A percentile compares a stretch with the other conserved stretches of the same genome.
phyloP scores from a whole-genome alignment of 2,888 invertebrate species.

The Synanthedon tipuliformis region DNA sequence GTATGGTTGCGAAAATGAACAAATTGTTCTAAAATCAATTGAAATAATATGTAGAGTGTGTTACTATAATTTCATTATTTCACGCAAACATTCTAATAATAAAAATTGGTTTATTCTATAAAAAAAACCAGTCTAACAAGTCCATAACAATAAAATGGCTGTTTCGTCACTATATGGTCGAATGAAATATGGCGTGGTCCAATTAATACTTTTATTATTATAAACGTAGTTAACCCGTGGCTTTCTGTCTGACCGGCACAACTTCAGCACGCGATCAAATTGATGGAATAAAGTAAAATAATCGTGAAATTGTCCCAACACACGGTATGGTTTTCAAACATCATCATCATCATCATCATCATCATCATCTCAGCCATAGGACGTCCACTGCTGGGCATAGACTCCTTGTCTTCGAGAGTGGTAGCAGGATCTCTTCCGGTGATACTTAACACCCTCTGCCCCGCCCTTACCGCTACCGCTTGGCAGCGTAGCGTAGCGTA shows the following conservation, averaged over 20 bases:
- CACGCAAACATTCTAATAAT: neutral
- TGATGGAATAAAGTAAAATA: neutral
- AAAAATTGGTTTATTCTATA: conserved; percentile 2
- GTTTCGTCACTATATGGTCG: neutral
- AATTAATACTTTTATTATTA: conserved; percentile 48
- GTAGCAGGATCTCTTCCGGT: no score
- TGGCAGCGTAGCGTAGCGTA: no score
- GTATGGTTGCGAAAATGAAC: no score
- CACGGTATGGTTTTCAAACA: neutral
- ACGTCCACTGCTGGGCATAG: no score
- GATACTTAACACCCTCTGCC: no score
- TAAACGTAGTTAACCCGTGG: conserved; percentile 50
- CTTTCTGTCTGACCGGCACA: conserved; percentile 13
- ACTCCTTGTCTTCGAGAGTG: no score
- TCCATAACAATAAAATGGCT: conserved; percentile 30
- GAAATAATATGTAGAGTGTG: no score
- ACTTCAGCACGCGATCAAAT: conserved; percentile 41
- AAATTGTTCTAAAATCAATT: no score
- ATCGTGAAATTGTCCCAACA: neutral
- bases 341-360: no score
- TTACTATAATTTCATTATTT: no score
- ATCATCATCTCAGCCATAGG: no score
- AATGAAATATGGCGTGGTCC: conserved; percentile 39
- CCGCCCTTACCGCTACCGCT: no score
- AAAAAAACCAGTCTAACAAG: neutral